A percentile compares a stretch with the other conserved stretches of the same genome.
Evolutionary conservation across 1,140 invertebrate genomes (phyloP).

Genomic region (Limonius californicus): DNA sequence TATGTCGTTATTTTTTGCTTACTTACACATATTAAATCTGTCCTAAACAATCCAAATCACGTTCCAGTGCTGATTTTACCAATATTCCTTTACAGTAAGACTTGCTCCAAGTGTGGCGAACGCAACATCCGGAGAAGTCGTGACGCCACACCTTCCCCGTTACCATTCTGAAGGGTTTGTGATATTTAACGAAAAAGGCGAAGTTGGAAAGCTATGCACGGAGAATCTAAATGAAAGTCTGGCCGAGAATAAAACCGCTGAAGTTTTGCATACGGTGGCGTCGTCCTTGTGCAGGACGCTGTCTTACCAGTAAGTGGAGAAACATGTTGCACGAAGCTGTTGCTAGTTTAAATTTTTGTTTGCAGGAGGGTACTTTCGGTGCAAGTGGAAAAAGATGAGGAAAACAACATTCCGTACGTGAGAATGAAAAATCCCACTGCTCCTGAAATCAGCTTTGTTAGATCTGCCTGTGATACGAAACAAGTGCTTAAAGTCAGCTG

Average conservation of each 20-base stretch:
- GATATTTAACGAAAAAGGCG: constrained; percentile 77
- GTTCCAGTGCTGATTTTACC: too few species aligned
- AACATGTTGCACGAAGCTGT: neutral
- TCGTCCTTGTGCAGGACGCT: constrained; percentile 71
- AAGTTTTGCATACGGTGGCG: constrained; percentile 63
- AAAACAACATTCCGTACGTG: constrained; percentile 56
- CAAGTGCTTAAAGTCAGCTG: constrained; percentile 78
- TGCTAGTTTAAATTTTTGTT: neutral
- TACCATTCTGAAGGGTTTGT: constrained; percentile 73
- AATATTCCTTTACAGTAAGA: constrained; percentile 66
- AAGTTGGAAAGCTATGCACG: constrained; percentile 74
- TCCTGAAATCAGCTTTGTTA: constrained; percentile 74
- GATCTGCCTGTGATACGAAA: constrained; percentile 67
- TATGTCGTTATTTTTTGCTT: neutral
- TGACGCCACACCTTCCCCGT: constrained; percentile 61
- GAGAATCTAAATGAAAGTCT: constrained; percentile 63
- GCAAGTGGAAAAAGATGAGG: constrained; percentile 41
- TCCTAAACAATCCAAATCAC: too few species aligned
- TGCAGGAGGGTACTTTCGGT: constrained; percentile 40
- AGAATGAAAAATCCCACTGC: constrained; percentile 74
- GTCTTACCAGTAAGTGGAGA: constrained; percentile 63
- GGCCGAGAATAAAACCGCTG: constrained; percentile 50
- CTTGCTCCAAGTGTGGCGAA: constrained; percentile 63
- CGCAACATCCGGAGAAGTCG: constrained; percentile 52
- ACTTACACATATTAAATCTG: too few species aligned